Base-by-base conservation (phyloP, 1,140 invertebrate genomes). In the Patella vulgata region DNA sequence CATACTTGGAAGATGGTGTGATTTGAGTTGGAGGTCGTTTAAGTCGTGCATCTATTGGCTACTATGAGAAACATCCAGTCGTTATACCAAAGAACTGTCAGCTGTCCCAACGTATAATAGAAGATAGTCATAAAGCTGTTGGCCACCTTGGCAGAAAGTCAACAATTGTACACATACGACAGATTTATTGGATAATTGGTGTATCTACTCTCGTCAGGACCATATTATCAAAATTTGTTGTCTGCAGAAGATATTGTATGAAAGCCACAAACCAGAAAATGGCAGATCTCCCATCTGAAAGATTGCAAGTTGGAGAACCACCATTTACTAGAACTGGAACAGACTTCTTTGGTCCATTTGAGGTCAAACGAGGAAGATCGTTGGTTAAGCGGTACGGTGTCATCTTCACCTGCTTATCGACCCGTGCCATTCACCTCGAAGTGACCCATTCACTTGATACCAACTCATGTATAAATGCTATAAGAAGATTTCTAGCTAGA, bases 321-420 rank as follows among this genome's bases (percentile, higher is more conserved):
- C 75, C 74, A 9, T 79, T 79, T 63, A 55, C 62, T 5, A 14
- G 36, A 52, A 66, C 63, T n/a, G 73, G 73, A 14, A 42, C 74
- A 33, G 75, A 79, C 39, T 76, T 54, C 59, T 79, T 77, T 63
- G 63, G 73, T n/a, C 71, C 77, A 1, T 60, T 79, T 21, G 12
- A 43, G 31, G 63, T 78, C 11, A 74, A 56, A 27, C 33, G 14
- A 19, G 52, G 40, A 19, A 33, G 67, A 17, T 27, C 33, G 9
- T 11, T 17, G 30, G 46, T 66, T 4, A 77, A 77, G 50, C 50
- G 68, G 6, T 75, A 72, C 57, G 70, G 73, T n/a, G 56, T 59
- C 23, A 61, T 77, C 23, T 75, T 74, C 27, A 73, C 73, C 0
- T 77, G 73, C 27, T 30, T 76, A 12, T 23, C 36, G 11, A 53